Evolutionary conservation across 2,797 vertebrate genomes (phyloP).

Genomic region (Lagorchestes hirsutus): DNA sequence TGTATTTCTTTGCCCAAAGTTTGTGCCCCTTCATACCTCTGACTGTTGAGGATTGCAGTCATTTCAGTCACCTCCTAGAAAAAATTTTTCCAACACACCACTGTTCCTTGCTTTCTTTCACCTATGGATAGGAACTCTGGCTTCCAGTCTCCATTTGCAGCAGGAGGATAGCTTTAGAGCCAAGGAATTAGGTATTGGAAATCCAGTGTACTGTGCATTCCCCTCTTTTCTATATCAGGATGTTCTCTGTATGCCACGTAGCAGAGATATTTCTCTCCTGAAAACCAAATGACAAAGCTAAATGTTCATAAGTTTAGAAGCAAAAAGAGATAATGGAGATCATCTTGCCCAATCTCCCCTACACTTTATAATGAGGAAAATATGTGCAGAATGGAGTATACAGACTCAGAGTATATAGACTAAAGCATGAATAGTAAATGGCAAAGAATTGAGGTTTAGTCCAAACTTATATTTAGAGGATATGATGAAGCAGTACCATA

Average conservation of each 20-base stretch:
- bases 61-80: conserved; percentile 45
- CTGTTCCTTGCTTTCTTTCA: conserved; percentile 55
- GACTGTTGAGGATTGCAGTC: conserved; percentile 46
- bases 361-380: neutral
- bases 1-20: conserved; percentile 36
- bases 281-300: neutral
- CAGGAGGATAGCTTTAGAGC: neutral
- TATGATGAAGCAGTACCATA: neutral
- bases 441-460: neutral
- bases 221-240: neutral
- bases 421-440: neutral
- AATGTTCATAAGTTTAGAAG: neutral
- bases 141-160: conserved; percentile 40
- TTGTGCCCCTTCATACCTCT: conserved; percentile 25
- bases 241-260: neutral
- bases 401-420: neutral
- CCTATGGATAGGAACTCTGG: conserved; percentile 41
- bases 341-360: neutral
- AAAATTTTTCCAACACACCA: conserved; percentile 40
- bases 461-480: neutral
- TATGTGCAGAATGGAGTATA: neutral
- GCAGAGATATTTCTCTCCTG: neutral
- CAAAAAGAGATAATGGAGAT: neutral
- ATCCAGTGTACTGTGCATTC: neutral
- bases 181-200: neutral